Conservation (phyloP, 2,113 vertebrate species). For the Poeciliopsis prolifica region DNA sequence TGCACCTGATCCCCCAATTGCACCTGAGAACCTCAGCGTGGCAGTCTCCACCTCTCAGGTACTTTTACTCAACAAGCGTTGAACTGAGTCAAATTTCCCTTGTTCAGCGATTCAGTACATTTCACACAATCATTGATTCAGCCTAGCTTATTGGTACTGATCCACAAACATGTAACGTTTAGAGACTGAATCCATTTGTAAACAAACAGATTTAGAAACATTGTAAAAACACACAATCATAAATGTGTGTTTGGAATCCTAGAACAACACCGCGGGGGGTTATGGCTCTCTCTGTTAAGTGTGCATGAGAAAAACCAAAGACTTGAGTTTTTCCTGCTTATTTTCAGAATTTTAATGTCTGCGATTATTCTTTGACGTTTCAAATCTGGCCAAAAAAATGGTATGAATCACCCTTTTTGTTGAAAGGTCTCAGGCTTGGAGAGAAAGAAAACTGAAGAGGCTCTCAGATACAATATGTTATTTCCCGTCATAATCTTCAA, state of each 20-base stretch:
- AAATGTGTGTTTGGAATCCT: no score
- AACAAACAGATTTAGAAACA: no score
- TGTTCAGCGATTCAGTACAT: not conserved
- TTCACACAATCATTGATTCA: not conserved
- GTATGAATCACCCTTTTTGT: not conserved
- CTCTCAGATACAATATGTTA: not conserved
- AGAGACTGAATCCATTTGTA: no score
- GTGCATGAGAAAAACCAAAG: not conserved
- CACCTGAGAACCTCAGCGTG: conserved; percentile 74
- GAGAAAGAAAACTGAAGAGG: not conserved
- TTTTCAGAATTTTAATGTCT: not conserved
- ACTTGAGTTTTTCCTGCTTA: not conserved
- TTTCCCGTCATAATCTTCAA: not conserved
- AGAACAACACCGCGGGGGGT: not conserved
- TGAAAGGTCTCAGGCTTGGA: not conserved
- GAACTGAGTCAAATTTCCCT: not conserved
- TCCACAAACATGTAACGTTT: not conserved
- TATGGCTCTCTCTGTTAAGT: not conserved
- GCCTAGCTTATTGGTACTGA: not conserved
- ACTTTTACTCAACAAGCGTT: conserved; percentile 9
- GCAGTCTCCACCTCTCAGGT: conserved; percentile 83
- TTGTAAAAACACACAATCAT: no score
- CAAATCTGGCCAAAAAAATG: not conserved
- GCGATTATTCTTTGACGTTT: not conserved
- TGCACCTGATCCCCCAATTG: conserved; percentile 44